Evolutionary conservation across 2,797 vertebrate species (phyloP), one percentile per base, ranked within the genome.

Genomic region (Eidolon dupreanum): DNA sequence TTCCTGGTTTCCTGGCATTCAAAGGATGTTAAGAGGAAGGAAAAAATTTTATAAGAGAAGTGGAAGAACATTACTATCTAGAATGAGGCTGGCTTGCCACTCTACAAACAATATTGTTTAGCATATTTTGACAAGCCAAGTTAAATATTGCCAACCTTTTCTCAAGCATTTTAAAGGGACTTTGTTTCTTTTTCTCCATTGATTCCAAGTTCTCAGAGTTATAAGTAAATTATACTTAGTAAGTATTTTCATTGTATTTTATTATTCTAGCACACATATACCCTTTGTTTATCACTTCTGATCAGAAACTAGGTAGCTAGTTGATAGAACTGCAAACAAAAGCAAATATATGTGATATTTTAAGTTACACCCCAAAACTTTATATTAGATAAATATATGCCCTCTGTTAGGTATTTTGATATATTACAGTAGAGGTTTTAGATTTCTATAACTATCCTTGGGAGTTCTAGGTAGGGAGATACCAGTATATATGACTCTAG

Each of bases 161-260:
- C 22, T 90, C 33, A 92, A 57, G 53, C 93, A 88, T 86, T 92
- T 95, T 73, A 77, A 78, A 83, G 41, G 46, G 5, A 5, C 20
- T 94, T 31, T 70, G 46, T 66, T 79, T 57, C 43, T 22, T 41
- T 36, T 49, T 5, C 16, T 6, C 65, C 68, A 15, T 41, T 73
- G 65, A 57, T 93, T 90, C 11, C 17, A 95, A 15, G 16, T 90
- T 96, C 93, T 91, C n/a, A 92, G 74, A 55, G 41, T 92, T 95
- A 66, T 66, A 92, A 9, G 71, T 89, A 71, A 75, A 36, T 61
- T 84, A 31, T 73, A 57, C n/a, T 93, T 78, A 81, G 13, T 93
- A 83, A 75, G 92, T 93, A 77, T 88, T 86, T 93, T 88, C 16
- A 66, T 81, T 82, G 13, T 86, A 20, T 77, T 90, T 93, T 74